A percentile compares a stretch with the other conserved stretches of the same genome.
Conservation (phyloP, 2,113 vertebrate species). For the Marmota flaviventris region DNA sequence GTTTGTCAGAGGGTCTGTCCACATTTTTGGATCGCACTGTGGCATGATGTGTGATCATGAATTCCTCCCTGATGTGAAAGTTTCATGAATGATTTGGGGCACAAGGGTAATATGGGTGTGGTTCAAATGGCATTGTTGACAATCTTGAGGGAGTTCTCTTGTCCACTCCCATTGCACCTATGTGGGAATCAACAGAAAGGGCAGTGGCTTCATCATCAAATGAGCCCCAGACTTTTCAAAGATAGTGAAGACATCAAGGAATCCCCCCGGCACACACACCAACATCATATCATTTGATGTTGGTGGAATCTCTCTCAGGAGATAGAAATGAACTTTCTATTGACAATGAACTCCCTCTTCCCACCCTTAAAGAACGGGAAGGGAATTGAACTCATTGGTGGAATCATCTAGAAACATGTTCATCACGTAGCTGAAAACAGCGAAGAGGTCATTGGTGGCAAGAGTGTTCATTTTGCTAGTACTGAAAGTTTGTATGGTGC, state of each 20-base stretch:
- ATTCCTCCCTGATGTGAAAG: not conserved
- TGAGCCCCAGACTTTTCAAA: not conserved
- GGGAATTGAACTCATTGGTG: conserved; percentile 86
- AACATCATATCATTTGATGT: not conserved
- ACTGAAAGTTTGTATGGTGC: conserved; percentile 89
- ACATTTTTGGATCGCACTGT: not conserved
- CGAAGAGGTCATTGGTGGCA: conserved; percentile 95
- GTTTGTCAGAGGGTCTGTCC: not conserved
- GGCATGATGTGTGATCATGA: not conserved
- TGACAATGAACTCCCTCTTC: not conserved
- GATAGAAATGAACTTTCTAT: not conserved
- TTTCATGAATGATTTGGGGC: not conserved
- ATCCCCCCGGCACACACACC: not conserved
- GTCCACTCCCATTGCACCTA: not conserved
- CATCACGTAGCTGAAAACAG: conserved; percentile 94
- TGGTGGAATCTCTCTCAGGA: not conserved
- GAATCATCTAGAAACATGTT: conserved; percentile 97
- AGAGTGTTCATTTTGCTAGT: conserved; percentile 91
- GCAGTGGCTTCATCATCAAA: not conserved
- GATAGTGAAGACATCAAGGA: not conserved
- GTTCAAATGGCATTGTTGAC: not conserved
- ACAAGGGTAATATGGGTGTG: not conserved
- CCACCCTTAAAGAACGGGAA: not conserved
- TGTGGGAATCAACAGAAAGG: not conserved
- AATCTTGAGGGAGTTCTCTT: not conserved